Conservation (phyloP, 2,797 vertebrate species). For the Scleropages formosus region DNA sequence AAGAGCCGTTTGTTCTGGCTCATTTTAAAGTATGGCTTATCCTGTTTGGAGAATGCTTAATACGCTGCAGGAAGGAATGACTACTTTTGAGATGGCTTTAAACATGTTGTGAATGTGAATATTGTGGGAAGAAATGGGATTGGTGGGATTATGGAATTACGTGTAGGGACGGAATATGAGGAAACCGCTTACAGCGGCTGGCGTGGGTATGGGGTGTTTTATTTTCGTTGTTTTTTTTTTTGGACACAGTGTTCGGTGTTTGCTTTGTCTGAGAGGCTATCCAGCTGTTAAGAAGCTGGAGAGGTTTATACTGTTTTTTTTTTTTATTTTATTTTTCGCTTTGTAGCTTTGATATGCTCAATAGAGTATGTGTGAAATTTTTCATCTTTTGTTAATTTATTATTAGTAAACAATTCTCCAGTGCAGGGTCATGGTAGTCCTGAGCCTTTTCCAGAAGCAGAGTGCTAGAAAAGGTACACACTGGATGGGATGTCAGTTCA, state of each 20-base stretch:
- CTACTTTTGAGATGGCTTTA: slow-evolving; percentile 28
- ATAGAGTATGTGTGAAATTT: no score
- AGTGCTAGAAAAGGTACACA: no score
- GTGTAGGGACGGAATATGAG: background rate
- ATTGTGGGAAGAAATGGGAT: slow-evolving; percentile 26
- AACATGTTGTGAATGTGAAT: slow-evolving; percentile 34
- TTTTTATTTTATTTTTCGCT: no score
- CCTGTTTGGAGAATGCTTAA: slow-evolving; percentile 35
- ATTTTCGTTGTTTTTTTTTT: no score
- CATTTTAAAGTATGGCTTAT: slow-evolving; percentile 26
- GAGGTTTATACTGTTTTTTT: background rate
- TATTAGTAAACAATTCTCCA: no score
- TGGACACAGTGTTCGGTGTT: background rate
- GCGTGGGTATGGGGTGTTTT: background rate
- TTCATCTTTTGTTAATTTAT: no score
- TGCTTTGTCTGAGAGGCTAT: background rate
- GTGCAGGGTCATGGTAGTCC: no score
- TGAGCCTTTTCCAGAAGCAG: no score
- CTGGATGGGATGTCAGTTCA: no score
- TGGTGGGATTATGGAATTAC: slow-evolving; percentile 1
- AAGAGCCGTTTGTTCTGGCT: slow-evolving; percentile 23
- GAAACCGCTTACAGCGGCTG: background rate
- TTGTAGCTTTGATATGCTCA: no score
- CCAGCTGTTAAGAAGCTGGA: background rate
- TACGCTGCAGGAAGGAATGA: slow-evolving; percentile 24